Base-by-base conservation (phyloP, 2,113 vertebrate species). In the Oophaga pumilio region DNA sequence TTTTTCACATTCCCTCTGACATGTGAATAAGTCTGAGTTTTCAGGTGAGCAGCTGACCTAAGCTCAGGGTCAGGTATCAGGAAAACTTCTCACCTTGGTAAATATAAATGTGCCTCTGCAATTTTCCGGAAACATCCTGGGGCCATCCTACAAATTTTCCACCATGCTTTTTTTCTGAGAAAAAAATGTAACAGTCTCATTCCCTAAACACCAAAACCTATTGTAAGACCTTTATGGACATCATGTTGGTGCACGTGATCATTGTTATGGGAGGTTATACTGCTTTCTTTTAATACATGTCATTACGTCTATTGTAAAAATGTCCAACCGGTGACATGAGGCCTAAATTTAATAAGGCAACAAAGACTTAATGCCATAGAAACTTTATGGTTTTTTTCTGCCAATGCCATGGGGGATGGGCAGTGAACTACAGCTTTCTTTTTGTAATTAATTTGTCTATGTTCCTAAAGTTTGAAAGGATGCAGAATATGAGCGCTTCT, bases 301-400 rank as follows among this genome's bases (percentile, higher is more conserved):
- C 93, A 93, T 93, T 91, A 92, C 93, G 91, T 88, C 93, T 92
- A 94, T 94, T 95, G 95, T 96, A 94, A 94, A 94, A 95, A 93
- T 86, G 92, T 95, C 94, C 91, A 79, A 22, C 91, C 92, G 94
- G 94, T 94, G 94, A 95, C 94, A 94, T 92, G 93, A 94, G 92
- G 90, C 91, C 93, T 92, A 92, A 91, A 94, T 94, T 95, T 95
- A 95, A 95, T 94, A 92, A 94, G 92, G 89, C 90, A 91, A 64
- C 92, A 91, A 94, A 93, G 92, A 93, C 89, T 82, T 90, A 84
- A 85, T 13, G 0, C 82, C 90, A 90, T 92, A 94, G 95, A 95
- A 94, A 94, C 94, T 49, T 74, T 17, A 74, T 74, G 49, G 49
- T 89, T 89, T 92, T 94, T 91, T 92, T 89, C 49, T 89, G 88